Percentiles rank a stretch among this genome's conserved stretches.
phyloP scores from a whole-genome alignment of 2,113 vertebrate species.

The Entomyzon cyanotis region DNA sequence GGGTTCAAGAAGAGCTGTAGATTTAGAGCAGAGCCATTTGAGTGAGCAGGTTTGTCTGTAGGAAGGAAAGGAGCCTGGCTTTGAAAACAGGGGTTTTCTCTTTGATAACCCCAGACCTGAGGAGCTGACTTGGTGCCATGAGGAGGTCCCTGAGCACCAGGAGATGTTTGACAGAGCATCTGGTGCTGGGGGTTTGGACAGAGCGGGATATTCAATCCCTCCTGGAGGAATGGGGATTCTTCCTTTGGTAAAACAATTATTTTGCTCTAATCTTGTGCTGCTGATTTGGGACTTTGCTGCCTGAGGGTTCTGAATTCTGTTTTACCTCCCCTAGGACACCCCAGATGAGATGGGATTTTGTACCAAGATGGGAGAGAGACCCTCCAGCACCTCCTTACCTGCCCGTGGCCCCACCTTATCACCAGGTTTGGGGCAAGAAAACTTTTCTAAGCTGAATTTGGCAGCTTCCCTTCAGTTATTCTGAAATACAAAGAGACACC shows the following conservation, averaged over 20 bases:
- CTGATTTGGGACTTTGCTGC: background rate
- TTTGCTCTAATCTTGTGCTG: background rate
- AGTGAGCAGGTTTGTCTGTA: background rate
- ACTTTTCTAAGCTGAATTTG: background rate
- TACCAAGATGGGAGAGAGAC: background rate
- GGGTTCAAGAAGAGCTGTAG: background rate
- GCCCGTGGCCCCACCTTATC: accelerated
- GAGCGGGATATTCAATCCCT: background rate
- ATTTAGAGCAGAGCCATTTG: background rate
- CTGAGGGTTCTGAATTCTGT: background rate
- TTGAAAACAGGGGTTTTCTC: background rate
- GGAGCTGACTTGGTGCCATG: background rate
- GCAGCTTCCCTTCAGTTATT: background rate
- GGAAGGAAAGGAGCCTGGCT: background rate
- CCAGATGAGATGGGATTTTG: background rate
- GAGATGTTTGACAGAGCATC: background rate
- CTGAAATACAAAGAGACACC: background rate
- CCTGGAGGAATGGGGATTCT: background rate
- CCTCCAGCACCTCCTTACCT: background rate
- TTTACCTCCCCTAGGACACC: background rate
- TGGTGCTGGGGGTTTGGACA: background rate
- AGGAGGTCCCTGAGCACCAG: background rate
- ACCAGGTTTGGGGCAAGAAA: background rate
- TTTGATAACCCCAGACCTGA: background rate
- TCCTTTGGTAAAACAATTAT: background rate